Evolutionary conservation across 2,797 vertebrate species (phyloP).

Genomic region (Phalloptychus januarius): DNA sequence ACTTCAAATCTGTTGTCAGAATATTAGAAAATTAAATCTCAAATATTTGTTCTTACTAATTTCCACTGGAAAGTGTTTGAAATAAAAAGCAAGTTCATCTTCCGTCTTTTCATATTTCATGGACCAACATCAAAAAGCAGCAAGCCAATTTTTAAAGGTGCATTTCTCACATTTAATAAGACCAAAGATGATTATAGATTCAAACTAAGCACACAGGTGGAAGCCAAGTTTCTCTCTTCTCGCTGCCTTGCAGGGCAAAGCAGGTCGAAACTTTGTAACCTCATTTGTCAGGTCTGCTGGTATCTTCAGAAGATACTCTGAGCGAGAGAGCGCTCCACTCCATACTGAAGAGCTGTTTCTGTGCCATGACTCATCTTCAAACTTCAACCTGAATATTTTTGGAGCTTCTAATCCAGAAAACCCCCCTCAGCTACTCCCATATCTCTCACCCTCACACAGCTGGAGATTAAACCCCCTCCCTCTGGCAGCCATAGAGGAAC

Average conservation of each 20-base stretch:
- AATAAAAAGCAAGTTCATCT: slow-evolving; percentile 3
- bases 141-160: neutral
- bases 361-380: slow-evolving; percentile 68
- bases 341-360: slow-evolving; percentile 48
- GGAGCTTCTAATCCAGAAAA: slow-evolving; percentile 73
- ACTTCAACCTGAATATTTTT: slow-evolving; percentile 70
- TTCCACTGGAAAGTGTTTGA: slow-evolving; percentile 1
- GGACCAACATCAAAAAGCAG: neutral
- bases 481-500: slow-evolving; percentile 43
- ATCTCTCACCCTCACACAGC: slow-evolving; percentile 52
- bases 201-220: neutral
- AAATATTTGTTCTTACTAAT: slow-evolving; percentile 3
- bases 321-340: slow-evolving; percentile 13
- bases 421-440: slow-evolving; percentile 59
- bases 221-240: neutral
- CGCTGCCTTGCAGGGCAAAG: neutral
- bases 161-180: neutral
- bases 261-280: slow-evolving; percentile 1
- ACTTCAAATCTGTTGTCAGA: neutral
- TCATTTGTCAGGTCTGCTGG: slow-evolving; percentile 1
- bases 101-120: neutral
- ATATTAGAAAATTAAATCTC: neutral
- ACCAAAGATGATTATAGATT: slow-evolving; percentile 3
- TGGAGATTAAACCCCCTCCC: slow-evolving; percentile 41
- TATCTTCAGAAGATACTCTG: slow-evolving; percentile 3